Evolutionary conservation across 1,140 invertebrate species (phyloP), one percentile per base, ranked within the genome.

Genomic region (Thalassaphorura encarpata): DNA sequence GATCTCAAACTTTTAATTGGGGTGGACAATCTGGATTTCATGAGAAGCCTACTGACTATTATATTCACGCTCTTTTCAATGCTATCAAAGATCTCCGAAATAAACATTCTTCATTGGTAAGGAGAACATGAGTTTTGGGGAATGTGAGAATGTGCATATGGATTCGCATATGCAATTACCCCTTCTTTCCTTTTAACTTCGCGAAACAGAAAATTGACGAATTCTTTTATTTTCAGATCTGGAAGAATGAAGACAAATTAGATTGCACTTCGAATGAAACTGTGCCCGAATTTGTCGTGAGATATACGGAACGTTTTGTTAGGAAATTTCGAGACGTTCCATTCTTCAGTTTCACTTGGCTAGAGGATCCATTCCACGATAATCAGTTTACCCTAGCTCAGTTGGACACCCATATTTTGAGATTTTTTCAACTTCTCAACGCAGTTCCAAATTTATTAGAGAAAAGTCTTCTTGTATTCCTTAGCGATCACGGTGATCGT

Each of bases 401-500:
- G 15, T 21, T 52, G 8, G 50, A 52, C 21, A 19, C 19, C 15
- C 5, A 4, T 3, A 13, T 40, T 15, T 28, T n/a, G 3, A 16
- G 19, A 4, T 52, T 52, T 23, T 41, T 52, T 21, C 5, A 21
- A 6, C 4, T 23, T 33, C 3, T 52, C 6, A 8, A 52, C 11
- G 18, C 8, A 8, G 11, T 8, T 19, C 24, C 48, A 18, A 36
- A 24, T 13, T 6, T 52, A 2, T 19, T 40, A 5, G 31, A 76
- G 39, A 71, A 78, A 57, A 76, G 75, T 8, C 64, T 77, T 0
- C 28, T 80, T 0, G 65, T 80, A 27, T 72, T 78, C 28, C 73
- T 75, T 61, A 76, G 75, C 58, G 78, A 80, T 56, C 78, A 80
- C 61, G 78, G 78, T 23, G 71, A 76, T 57, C 59, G 78, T 15